phyloP scores from a whole-genome alignment of 2,113 vertebrate genomes.

The Suricata suricatta region DNA sequence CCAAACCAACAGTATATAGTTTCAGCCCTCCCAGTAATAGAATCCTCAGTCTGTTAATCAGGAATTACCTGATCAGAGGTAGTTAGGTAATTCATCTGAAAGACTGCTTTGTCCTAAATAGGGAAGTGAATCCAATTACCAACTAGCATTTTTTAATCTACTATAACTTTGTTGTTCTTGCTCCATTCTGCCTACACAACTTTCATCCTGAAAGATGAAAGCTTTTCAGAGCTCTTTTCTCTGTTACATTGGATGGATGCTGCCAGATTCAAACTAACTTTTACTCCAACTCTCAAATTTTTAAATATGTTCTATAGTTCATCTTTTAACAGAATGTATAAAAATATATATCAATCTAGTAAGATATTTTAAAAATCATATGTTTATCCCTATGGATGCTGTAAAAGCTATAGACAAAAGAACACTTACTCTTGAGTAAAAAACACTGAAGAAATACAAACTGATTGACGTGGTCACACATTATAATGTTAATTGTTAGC shows the following conservation, averaged over 20 bases:
- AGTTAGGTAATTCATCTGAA: background rate
- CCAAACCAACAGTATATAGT: background rate
- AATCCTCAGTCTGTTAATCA: background rate
- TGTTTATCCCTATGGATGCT: background rate
- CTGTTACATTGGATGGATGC: background rate
- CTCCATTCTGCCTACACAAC: background rate
- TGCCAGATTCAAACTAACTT: background rate
- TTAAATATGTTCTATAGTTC: background rate
- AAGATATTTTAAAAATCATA: background rate
- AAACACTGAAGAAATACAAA: background rate
- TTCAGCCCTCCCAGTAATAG: background rate
- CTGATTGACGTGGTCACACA: background rate
- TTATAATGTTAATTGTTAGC: background rate
- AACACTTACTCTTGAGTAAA: background rate
- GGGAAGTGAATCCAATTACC: background rate
- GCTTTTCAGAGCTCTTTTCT: background rate
- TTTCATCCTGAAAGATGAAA: background rate
- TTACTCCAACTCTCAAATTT: background rate
- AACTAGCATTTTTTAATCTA: background rate
- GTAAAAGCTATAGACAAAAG: background rate
- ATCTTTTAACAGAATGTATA: background rate
- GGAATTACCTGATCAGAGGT: background rate
- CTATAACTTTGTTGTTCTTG: background rate
- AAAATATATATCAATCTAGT: background rate
- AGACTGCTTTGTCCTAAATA: background rate